These are phyloP conservation scores for Drosophila kuntzei DNA, from an alignment of 2,888 invertebrate species.

Conservation along the genomic window DNA sequence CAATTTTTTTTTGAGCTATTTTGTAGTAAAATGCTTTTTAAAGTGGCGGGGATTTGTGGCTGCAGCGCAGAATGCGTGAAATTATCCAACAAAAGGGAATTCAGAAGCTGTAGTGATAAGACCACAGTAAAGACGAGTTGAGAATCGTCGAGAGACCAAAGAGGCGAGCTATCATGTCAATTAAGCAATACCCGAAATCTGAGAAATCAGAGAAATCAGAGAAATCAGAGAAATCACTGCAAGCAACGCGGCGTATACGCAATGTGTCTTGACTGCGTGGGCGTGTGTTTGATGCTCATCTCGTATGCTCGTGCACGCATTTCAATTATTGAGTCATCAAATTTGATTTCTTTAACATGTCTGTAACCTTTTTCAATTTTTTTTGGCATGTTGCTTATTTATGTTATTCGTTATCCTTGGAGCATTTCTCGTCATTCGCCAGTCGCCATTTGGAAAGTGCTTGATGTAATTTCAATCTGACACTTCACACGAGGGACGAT, in stretches of 20 bases:
- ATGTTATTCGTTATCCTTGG: slow-evolving; percentile 60
- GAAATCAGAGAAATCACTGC: slow-evolving; percentile 24
- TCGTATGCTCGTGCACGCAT: slow-evolving; percentile 59
- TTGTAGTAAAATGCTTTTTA: slow-evolving; percentile 54
- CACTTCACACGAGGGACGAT: slow-evolving; percentile 62
- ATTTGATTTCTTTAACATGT: slow-evolving; percentile 70
- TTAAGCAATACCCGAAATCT: slow-evolving; percentile 6
- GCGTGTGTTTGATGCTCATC: slow-evolving; percentile 30
- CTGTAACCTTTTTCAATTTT: slow-evolving; percentile 60
- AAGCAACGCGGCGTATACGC: slow-evolving; percentile 48
- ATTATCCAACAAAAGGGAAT: slow-evolving; percentile 22
- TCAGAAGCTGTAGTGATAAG: slow-evolving; percentile 2
- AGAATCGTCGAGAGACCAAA: slow-evolving; percentile 1
- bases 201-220: slow-evolving; percentile 5
- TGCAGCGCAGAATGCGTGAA: slow-evolving; percentile 54
- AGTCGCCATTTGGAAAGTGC: slow-evolving; percentile 59
- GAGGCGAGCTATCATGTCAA: slow-evolving; percentile 6
- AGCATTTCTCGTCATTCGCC: slow-evolving; percentile 44
- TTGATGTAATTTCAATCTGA: slow-evolving; percentile 79
- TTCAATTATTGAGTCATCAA: slow-evolving; percentile 81
- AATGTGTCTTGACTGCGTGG: slow-evolving; percentile 12
- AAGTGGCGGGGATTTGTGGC: slow-evolving; percentile 63
- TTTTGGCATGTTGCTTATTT: slow-evolving; percentile 57
- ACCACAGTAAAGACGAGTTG: slow-evolving; percentile 8
- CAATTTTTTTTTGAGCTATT: slow-evolving; percentile 16